Evolutionary conservation across 30 jellyfish, hydroid and myxozoan genomes (phyloP), one percentile per base, ranked within the genome.

Genomic region (Mastigias papua): DNA sequence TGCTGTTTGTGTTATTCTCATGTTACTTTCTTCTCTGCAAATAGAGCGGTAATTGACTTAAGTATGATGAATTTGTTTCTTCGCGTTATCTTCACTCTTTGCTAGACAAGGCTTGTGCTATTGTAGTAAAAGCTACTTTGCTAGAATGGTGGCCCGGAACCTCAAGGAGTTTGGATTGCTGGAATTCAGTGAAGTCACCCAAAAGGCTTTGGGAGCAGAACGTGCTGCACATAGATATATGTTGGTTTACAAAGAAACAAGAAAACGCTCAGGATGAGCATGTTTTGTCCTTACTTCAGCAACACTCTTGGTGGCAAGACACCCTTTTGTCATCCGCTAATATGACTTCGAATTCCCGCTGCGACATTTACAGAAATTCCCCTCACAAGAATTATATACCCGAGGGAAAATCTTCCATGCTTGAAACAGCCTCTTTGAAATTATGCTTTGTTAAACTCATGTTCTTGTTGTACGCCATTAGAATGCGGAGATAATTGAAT

Each of bases 331-430:
- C 31, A 70, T 17, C 15, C 58, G 33, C 34, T 64, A 73, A 85
- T 85, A 37, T 49, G 88, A 73, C 66, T 33, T 70, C 58, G 51
- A 86, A 76, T 86, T 87, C 94, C 88, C 88, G 96, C 91, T 79
- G 96, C 48, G 75, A 34, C 81, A 90, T 15, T 78, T 88, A 66
- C n/a, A 49, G 76, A 66, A 68, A 21, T 76, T 91, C 92, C 31
- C 88, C 91, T 42, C 72, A 71, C 82, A 25, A 50, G 46, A 62
- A 25, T 51, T 71, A 78, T 85, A 79, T 54, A 69, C 96, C 82
- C 91, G 67, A 88, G 96, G 87, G 82, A 69, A 88, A 79, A 51
- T 79, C 80, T 65, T 73, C 96, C 90, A 35, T 67, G 91, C 42
- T 70, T 71, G 73, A 88, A 57, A 57, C 87, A 49, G 87, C 64